Evolutionary conservation across 2,113 vertebrate species (phyloP).

Genomic region (Ammodytes dubius): DNA sequence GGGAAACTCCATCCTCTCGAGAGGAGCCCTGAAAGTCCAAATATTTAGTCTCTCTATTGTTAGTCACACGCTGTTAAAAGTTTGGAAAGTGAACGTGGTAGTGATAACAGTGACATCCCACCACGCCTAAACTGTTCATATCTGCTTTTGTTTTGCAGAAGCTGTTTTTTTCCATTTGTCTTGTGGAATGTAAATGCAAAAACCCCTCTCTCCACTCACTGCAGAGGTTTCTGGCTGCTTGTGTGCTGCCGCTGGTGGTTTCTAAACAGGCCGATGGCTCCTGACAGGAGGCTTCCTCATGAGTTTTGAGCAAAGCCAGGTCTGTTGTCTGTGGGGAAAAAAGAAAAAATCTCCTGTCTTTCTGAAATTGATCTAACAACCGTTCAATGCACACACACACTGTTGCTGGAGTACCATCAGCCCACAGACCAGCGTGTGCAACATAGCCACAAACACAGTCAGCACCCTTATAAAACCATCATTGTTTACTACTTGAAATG

Average conservation of each 20-base stretch:
- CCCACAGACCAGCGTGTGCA: constrained; percentile 57
- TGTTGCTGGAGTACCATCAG: constrained; percentile 60
- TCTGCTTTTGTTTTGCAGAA: constrained; percentile 40
- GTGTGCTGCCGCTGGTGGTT: constrained; percentile 21
- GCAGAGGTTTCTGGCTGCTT: constrained; percentile 53
- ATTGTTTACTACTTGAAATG: constrained; percentile 63
- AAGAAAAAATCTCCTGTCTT: constrained; percentile 41
- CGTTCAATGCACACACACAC: constrained; percentile 58
- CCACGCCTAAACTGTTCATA: neutral
- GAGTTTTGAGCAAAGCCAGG: constrained; percentile 68
- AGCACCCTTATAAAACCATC: constrained; percentile 53
- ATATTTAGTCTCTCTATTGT: constrained; percentile 79
- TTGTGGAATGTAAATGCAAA: constrained; percentile 5
- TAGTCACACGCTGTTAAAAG: constrained; percentile 40
- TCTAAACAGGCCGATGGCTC: constrained; percentile 39
- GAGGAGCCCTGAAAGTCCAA: constrained; percentile 61
- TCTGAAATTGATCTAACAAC: constrained; percentile 75
- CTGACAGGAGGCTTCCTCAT: constrained; percentile 47
- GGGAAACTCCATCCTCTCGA: constrained; percentile 36
- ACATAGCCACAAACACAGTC: constrained; percentile 45
- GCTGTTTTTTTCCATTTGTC: neutral
- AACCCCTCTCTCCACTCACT: neutral
- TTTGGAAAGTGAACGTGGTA: constrained; percentile 43
- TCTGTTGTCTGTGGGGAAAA: constrained; percentile 31
- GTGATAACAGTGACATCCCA: constrained; percentile 33